Conservation (phyloP, 1,140 invertebrate species). For the Aphidius gifuensis region DNA sequence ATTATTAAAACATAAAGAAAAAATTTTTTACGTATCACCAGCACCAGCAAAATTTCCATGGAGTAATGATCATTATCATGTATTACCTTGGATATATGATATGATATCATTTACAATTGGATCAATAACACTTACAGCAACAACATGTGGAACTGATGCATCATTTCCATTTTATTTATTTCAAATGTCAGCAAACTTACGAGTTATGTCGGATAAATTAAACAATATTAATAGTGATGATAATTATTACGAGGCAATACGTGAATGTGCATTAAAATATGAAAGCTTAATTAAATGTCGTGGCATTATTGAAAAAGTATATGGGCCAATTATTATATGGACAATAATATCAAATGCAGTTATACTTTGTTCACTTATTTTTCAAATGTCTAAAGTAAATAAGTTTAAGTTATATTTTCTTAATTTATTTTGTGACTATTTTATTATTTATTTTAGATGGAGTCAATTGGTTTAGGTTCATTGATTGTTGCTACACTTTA, state of each 20-base stretch:
- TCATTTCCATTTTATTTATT: conserved; percentile 33
- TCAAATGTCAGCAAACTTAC: conserved; percentile 27
- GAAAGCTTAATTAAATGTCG: conserved; percentile 17
- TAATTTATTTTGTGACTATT: background rate
- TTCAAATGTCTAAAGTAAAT: conserved; percentile 16
- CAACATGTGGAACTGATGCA: conserved; percentile 31
- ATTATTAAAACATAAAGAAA: conserved; percentile 5
- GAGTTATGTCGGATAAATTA: conserved; percentile 20
- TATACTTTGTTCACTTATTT: conserved; percentile 18
- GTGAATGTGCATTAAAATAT: conserved; percentile 24
- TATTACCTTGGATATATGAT: conserved; percentile 20
- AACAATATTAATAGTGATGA: conserved; percentile 19
- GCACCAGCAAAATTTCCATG: conserved; percentile 24
- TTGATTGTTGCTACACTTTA: too few relatives aligned
- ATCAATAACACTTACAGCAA: too few relatives aligned
- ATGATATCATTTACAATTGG: conserved; percentile 1
- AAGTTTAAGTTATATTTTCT: background rate
- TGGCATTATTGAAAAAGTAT: conserved; percentile 19
- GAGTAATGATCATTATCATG: conserved; percentile 23
- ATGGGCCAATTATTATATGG: conserved; percentile 17
- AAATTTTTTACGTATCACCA: conserved; percentile 22
- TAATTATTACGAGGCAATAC: conserved; percentile 15
- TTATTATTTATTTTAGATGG: conserved; percentile 10
- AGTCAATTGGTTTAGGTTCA: background rate
- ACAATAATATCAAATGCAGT: conserved; percentile 15